phyloP scores from a whole-genome alignment of 2,797 vertebrate genomes.

The Hippopotamyrus pictus region DNA sequence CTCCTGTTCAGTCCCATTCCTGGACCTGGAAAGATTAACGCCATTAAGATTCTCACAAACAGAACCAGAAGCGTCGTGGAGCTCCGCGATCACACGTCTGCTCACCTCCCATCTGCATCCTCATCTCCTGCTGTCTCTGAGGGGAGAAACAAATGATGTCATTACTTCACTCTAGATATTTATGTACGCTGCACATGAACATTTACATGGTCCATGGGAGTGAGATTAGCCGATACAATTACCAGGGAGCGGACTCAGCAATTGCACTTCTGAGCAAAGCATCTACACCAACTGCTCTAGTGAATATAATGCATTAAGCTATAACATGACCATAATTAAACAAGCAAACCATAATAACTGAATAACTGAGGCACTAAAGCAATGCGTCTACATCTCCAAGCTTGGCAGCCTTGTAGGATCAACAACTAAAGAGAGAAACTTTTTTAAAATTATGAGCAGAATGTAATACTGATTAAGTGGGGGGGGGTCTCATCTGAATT shows the following conservation, averaged over 20 bases:
- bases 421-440: neutral
- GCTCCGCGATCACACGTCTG: neutral
- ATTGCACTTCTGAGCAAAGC: neutral
- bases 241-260: neutral
- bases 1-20: slow-evolving; percentile 84
- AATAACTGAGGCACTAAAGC: neutral
- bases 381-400: neutral
- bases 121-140: slow-evolving; percentile 86
- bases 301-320: neutral
- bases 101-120: slow-evolving; percentile 86
- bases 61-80: neutral
- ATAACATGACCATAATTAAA: neutral
- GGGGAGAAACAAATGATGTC: slow-evolving; percentile 22
- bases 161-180: neutral
- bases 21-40: slow-evolving; percentile 34
- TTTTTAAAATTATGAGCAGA: neutral
- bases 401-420: neutral
- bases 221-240: neutral
- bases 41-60: neutral
- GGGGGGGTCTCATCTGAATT: neutral
- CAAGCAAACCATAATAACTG: neutral
- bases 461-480: neutral
- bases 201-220: neutral
- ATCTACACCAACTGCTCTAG: neutral
- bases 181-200: neutral